Evolutionary conservation across 2,888 invertebrate species (phyloP).

Genomic region (Chirona hameri): DNA sequence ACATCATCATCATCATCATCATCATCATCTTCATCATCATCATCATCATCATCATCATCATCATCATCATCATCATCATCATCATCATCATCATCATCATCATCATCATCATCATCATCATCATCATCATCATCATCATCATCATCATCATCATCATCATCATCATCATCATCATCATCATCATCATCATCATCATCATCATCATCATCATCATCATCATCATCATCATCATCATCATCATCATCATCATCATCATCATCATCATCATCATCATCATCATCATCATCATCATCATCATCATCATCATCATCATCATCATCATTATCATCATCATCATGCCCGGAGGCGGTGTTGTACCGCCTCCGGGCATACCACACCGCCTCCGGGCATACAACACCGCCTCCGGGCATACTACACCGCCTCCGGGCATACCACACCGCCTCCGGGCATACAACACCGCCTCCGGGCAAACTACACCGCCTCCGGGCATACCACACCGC

Average conservation of each 20-base stretch:
- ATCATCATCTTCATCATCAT: not conserved
- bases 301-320: slow-evolving; percentile 22
- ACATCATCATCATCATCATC: too few relatives aligned
- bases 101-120: slow-evolving; percentile 22
- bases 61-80: slow-evolving; percentile 22
- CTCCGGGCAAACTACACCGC: too few relatives aligned
- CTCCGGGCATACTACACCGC: too few relatives aligned
- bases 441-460: too few relatives aligned
- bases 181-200: slow-evolving; percentile 22
- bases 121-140: slow-evolving; percentile 22
- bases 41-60: slow-evolving; percentile 22
- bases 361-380: too few relatives aligned
- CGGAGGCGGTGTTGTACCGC: too few relatives aligned
- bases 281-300: slow-evolving; percentile 22
- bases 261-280: slow-evolving; percentile 22
- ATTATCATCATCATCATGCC: slow-evolving; percentile 4
- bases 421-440: too few relatives aligned
- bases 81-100: slow-evolving; percentile 22
- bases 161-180: slow-evolving; percentile 22
- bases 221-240: slow-evolving; percentile 22
- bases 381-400: too few relatives aligned
- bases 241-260: slow-evolving; percentile 22
- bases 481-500: too few relatives aligned
- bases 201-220: slow-evolving; percentile 22
- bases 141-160: slow-evolving; percentile 22